These are phyloP conservation scores for Idaea aversata DNA, from an alignment of 2,888 invertebrate species.

Conservation along the genomic window DNA sequence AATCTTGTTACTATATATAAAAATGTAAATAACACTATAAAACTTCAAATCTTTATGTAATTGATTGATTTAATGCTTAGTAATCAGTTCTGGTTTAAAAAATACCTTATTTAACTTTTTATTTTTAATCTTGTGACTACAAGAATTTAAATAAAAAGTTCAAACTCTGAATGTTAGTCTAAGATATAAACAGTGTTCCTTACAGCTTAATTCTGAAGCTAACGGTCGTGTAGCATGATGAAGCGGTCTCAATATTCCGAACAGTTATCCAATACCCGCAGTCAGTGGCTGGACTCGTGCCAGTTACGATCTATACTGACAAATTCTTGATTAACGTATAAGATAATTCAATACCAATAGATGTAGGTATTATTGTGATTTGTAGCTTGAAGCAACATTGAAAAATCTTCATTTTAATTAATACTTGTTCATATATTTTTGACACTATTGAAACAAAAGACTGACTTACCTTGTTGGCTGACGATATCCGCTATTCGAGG, in stretches of 20 bases:
- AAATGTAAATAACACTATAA: too few relatives aligned
- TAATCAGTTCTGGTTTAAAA: too few relatives aligned
- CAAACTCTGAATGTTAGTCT: neutral
- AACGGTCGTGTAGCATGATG: conserved; percentile 24
- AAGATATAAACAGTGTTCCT: conserved; percentile 23
- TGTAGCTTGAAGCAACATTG: neutral
- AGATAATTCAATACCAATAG: neutral
- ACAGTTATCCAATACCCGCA: conserved; percentile 36
- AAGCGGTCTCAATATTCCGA: conserved; percentile 43
- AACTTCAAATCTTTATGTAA: too few relatives aligned
- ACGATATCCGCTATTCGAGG: too few relatives aligned
- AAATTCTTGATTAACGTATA: conserved; percentile 32
- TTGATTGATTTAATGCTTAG: too few relatives aligned
- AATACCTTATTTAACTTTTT: too few relatives aligned
- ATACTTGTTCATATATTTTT: too few relatives aligned
- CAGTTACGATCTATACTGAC: conserved; percentile 53
- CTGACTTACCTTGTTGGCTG: too few relatives aligned
- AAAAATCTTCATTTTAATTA: too few relatives aligned
- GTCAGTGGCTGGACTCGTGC: conserved; percentile 38
- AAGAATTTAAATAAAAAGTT: neutral
- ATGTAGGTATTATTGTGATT: neutral
- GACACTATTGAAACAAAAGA: too few relatives aligned
- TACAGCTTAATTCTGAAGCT: conserved; percentile 20
- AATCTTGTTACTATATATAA: too few relatives aligned
- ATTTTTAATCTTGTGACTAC: too few relatives aligned